Percentiles rank a stretch among this genome's conserved stretches.
Conservation (phyloP, 2,888 invertebrate species). For the Cordylochernes scorpioides region DNA sequence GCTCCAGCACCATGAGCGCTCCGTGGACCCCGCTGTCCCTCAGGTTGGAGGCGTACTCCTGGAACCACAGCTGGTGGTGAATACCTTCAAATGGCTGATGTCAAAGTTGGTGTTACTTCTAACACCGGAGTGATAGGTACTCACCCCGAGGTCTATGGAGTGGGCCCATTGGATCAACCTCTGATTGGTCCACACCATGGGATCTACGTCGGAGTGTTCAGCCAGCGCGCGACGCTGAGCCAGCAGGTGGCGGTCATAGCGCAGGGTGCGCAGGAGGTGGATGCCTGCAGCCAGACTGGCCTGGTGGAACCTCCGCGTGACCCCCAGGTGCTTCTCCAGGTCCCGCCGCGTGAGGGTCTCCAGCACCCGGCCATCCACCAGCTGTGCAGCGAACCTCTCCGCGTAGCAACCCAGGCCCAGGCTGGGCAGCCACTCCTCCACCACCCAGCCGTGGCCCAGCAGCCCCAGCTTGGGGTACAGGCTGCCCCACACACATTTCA, state of each 20-base stretch:
- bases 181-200: slow-evolving; percentile 83
- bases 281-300: slow-evolving; percentile 78
- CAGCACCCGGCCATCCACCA: slow-evolving; percentile 76
- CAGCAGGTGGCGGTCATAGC: slow-evolving; percentile 52
- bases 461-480: slow-evolving; percentile 60
- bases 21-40: slow-evolving; percentile 82
- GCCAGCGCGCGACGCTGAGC: slow-evolving; percentile 62
- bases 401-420: slow-evolving; percentile 62
- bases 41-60: slow-evolving; percentile 15
- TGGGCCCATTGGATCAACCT: slow-evolving; percentile 77
- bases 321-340: slow-evolving; percentile 68
- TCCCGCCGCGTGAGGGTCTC: slow-evolving; percentile 79
- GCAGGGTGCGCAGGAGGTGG: slow-evolving; percentile 64
- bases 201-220: slow-evolving; percentile 63
- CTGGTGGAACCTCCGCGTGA: slow-evolving; percentile 77
- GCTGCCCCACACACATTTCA: slow-evolving; percentile 15
- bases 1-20: slow-evolving; percentile 68
- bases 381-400: slow-evolving; percentile 55
- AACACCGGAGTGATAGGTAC: slow-evolving; percentile 1
- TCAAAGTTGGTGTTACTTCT: background rate
- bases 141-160: slow-evolving; percentile 53
- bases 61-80: background rate
- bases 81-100: background rate
- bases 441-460: slow-evolving; percentile 73
- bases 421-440: slow-evolving; percentile 72